These are phyloP conservation scores for Baronia brevicornis DNA, from an alignment of 2,888 invertebrate genomes.

Conservation along the genomic window DNA sequence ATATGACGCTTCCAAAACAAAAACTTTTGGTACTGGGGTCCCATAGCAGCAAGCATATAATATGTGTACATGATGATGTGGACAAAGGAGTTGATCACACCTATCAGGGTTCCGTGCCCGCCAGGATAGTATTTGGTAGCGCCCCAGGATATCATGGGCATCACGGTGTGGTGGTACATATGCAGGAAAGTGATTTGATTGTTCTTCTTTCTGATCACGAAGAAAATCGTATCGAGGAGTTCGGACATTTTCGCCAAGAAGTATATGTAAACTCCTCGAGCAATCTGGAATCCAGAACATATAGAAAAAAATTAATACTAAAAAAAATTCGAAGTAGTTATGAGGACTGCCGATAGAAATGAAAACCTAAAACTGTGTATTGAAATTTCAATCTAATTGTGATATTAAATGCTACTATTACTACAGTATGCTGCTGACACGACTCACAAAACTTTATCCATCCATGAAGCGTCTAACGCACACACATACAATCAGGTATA, in stretches of 20 bases:
- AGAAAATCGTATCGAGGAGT: constrained; percentile 93
- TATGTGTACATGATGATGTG: constrained; percentile 97
- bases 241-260: constrained; percentile 93
- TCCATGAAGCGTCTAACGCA: no score
- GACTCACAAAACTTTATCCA: no score
- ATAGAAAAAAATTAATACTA: background rate
- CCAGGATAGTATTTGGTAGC: constrained; percentile 91
- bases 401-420: no score
- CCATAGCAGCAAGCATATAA: constrained; percentile 91
- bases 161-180: constrained; percentile 94
- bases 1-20: constrained; percentile 97
- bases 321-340: constrained; percentile 7
- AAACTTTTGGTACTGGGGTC: constrained; percentile 90
- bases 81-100: constrained; percentile 93
- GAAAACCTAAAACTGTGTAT: no score
- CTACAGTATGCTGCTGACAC: no score
- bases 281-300: constrained; percentile 66
- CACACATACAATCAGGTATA: no score
- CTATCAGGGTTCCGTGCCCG: constrained; percentile 93
- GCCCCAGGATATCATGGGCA: constrained; percentile 96
- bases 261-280: constrained; percentile 86
- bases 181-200: constrained; percentile 93
- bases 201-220: constrained; percentile 93
- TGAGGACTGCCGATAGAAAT: no score
- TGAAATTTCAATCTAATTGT: no score